Percentiles rank a stretch among this genome's conserved stretches.
Conservation (phyloP, 2,113 vertebrate genomes). For the Aythya baeri region DNA sequence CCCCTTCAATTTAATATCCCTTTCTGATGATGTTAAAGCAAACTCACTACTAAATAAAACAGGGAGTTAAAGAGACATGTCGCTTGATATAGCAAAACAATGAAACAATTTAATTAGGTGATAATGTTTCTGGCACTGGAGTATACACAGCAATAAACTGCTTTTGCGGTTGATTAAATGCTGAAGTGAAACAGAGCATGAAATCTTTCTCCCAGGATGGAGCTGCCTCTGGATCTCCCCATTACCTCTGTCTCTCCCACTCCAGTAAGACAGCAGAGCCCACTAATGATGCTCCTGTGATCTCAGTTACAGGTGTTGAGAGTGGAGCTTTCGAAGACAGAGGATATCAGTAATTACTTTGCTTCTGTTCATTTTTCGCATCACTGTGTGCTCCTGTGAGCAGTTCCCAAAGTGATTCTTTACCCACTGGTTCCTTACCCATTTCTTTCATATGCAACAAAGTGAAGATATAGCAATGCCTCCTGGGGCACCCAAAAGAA, state of each 20-base stretch:
- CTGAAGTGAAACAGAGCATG: constrained; percentile 51
- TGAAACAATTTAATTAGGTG: constrained; percentile 76
- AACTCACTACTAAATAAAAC: constrained; percentile 72
- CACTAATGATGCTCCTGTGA: not conserved
- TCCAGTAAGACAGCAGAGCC: not conserved
- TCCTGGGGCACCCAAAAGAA: not conserved
- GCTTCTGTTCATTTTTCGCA: not conserved
- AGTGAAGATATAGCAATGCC: not conserved
- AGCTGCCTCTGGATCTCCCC: not conserved
- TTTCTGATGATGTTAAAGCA: constrained; percentile 63
- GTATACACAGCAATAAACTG: constrained; percentile 61
- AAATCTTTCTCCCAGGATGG: constrained; percentile 46
- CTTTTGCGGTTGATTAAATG: constrained; percentile 69
- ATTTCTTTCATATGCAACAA: not conserved
- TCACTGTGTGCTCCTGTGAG: not conserved
- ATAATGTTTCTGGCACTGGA: constrained; percentile 54
- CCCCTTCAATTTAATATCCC: constrained; percentile 69
- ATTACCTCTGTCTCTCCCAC: not conserved
- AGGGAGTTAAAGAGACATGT: constrained; percentile 71
- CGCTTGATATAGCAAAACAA: constrained; percentile 72
- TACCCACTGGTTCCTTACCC: not conserved
- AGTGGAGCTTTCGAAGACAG: not conserved
- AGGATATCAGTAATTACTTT: not conserved
- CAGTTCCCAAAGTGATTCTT: not conserved
- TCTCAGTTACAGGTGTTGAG: not conserved